Base-by-base conservation (phyloP, 92 coral and sea anemone species). In the Diadumene lineata region DNA sequence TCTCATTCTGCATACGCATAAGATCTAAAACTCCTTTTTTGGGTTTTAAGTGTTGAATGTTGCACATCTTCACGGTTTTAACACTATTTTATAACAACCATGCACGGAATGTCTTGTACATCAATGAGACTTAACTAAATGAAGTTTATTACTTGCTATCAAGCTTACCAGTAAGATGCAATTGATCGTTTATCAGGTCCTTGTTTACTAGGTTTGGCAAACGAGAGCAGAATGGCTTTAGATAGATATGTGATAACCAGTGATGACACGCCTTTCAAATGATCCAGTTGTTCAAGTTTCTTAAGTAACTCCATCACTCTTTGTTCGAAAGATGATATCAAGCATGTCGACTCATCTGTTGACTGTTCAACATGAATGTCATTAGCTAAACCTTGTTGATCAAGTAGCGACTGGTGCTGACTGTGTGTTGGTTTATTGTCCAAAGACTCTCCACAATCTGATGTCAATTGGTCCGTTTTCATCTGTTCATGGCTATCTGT, bases 261-360 rank as follows among this genome's bases (percentile, higher is more conserved):
- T 30, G 58, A 31, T 21, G 89, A 58, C 68, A 90, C 33, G 25
- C 70, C 79, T 18, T 61, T 74, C 69, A 81, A 78, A 19, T 56
- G 69, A 7, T 77, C 75, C 18, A 63, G 73, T 28, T 53, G 23
- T 38, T 74, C 32, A 22, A 85, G 68, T 4, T 55, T 24, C 28
- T 66, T 60, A 0, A 93, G 55, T 73, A 87, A 79, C 18, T 79
- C 81, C 31, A 81, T 10, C 31, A 90, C 77, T 32, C 87, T 82
- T 25, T 57, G 44, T 75, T 93, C 98, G 70, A 93, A 93, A 27
- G 43, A 71, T 23, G 96, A 73, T 53, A 70, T 51, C 63, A 87
- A 28, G 4, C 68, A 10, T 76, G 50, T 92, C 82, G 43, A 74
- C 62, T 88, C 91, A 91, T 38, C 68, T 56, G 19, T 70, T 32